Base-by-base conservation (phyloP, 2,888 invertebrate genomes). In the Meghimatium bilineatum region DNA sequence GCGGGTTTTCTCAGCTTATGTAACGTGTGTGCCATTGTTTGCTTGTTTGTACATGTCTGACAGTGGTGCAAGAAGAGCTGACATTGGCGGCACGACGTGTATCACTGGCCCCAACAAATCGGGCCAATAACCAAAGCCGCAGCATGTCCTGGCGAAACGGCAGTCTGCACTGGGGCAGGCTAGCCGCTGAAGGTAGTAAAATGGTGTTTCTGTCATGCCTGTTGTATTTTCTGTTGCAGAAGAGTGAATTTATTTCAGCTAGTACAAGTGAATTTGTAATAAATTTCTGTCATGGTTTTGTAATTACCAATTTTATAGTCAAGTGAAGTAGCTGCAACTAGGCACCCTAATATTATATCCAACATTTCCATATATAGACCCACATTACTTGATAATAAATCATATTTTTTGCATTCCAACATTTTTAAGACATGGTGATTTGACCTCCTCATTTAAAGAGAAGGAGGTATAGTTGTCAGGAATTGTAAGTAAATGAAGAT, bases 61-160 rank as follows among this genome's bases (percentile, higher is more conserved):
- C 84, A 84, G 84, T 80, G 60, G 80, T 79, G 20, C 92, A 91
- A 87, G 93, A 93, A 87, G 93, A 93, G 88, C 88, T 93, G 85
- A 91, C 90, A 89, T 87, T 93, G 89, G 91, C 92, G 84, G 92
- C 93, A 56, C 90, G 93, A 71, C 91, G 93, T 82, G 93, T 93
- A 85, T 93, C 93, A 76, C 91, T 93, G 66, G 93, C 93, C 77
- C 93, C 93, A 38, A 89, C 91, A 88, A 93, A 92, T 90, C 91
- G 93, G 86, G 89, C 91, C 83, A 93, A 92, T 89, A 89, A 91
- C 83, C 92, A 92, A 88, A 90, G 90, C 87, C 91, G 93, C 89
- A 93, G 92, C 89, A 89, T 93, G 90, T 93, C 91, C 80, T 92
- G 93, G 93, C 90, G 93, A 88, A 92, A 92, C 85, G 92, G 93